Evolutionary conservation across 2,888 invertebrate species (phyloP), one percentile per base, ranked within the genome.

Genomic region (Polylopha cassiicola): DNA sequence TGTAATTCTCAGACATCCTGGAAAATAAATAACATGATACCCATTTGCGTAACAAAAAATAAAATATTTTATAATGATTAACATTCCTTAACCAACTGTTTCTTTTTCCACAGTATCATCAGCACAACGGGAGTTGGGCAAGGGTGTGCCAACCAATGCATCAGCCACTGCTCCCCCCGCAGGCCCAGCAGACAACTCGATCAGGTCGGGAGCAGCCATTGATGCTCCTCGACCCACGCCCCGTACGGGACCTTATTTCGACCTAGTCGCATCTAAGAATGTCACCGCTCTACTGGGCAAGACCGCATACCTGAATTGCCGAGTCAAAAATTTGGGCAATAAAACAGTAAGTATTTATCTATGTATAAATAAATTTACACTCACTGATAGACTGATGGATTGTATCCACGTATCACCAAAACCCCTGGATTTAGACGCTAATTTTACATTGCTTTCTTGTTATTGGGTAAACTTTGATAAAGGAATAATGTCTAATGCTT

Each of bases 241-340:
- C 24, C 87, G 88, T 47, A 86, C 87, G 43, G 91, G 91, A n/a
- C 93, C 93, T 8, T 91, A 91, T 69, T 93, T 94, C 69, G 93
- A 94, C 72, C 87, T 89, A 59, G 84, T 88, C 38, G 89, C 89
- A 18, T 92, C 92, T 28, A 92, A 91, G 73, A 92, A 92, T 73
- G 86, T 89, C 48, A 95, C 95, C 15, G 95, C 95, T 0, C 86
- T 95, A 29, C 87, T 95, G 39, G 95, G 95, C 51, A 95, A 95
- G 77, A 95, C 95, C 20, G 95, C 95, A 30, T 95, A 95, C 68
- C 87, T 96, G 54, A 95, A 92, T 71, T 96, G 96, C 78, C 89
- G 94, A 46, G 95, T 95, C 50, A 95, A 95, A 85, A 95, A 95
- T 84, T 87, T 95, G 71, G 94, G 94, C 52, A 95, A 96, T 86